These are phyloP conservation scores for Drosophila hawaiiensis DNA, from an alignment of 2,888 invertebrate genomes.

Conservation along the genomic window DNA sequence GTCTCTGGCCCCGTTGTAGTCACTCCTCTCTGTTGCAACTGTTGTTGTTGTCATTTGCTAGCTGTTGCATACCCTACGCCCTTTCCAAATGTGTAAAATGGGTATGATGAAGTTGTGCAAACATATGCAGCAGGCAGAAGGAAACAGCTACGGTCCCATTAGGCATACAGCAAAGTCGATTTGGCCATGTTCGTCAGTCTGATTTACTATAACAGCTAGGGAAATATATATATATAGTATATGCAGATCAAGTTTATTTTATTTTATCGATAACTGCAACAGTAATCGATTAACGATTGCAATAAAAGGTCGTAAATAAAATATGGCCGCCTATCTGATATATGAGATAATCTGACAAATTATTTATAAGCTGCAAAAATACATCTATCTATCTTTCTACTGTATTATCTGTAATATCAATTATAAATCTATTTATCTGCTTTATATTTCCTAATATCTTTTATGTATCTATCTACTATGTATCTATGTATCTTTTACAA, in stretches of 20 bases:
- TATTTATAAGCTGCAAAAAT: neutral
- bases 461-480: neutral
- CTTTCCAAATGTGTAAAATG: neutral
- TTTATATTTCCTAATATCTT: no score
- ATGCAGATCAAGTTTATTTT: neutral
- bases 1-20: slow-evolving; percentile 47
- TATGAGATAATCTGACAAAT: neutral
- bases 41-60: slow-evolving; percentile 9
- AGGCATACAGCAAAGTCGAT: neutral
- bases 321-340: neutral
- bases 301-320: neutral
- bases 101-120: neutral
- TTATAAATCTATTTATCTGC: no score
- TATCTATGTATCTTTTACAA: neutral
- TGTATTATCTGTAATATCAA: no score
- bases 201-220: no score
- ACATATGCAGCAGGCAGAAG: neutral
- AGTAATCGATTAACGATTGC: neutral
- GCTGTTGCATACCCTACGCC: slow-evolving; percentile 11
- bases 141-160: neutral
- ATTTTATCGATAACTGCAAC: neutral
- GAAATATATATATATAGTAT: no score
- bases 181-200: no score
- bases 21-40: slow-evolving; percentile 2
- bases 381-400: no score